Conservation (phyloP, 2,797 vertebrate species). For the Leucoraja ocellata region DNA sequence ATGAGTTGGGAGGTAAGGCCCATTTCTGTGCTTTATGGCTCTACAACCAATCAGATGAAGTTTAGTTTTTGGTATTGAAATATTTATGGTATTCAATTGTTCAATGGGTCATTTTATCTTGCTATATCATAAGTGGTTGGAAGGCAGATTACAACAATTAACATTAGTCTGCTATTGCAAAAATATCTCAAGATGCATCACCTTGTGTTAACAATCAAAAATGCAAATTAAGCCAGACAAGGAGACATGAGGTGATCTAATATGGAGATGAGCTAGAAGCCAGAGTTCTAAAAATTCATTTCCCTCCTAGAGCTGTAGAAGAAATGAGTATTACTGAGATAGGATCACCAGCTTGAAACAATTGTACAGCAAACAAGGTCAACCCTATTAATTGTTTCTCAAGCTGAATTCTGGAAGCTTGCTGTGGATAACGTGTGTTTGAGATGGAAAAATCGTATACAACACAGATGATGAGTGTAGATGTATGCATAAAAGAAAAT, state of each 20-base stretch:
- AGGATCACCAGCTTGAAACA: not conserved
- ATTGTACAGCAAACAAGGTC: not conserved
- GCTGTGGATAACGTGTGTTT: not conserved
- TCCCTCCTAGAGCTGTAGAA: no score
- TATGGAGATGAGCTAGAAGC: no score
- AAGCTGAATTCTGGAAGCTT: not conserved
- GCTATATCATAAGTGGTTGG: not conserved
- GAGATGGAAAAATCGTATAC: not conserved
- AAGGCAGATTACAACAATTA: not conserved
- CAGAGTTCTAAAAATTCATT: no score
- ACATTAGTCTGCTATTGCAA: no score
- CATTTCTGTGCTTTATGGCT: no score
- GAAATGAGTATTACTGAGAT: no score
- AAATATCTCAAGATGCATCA: no score
- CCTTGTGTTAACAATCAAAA: no score
- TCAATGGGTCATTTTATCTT: not conserved
- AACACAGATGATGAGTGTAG: not conserved
- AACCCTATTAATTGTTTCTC: no score
- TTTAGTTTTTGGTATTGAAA: not conserved
- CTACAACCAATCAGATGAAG: not conserved
- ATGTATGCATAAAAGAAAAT: not conserved
- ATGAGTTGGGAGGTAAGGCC: no score
- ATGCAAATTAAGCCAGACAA: no score
- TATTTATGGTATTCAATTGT: not conserved
- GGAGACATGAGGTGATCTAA: no score